A percentile compares a stretch with the other conserved stretches of the same genome.
Evolutionary conservation across 2,888 invertebrate genomes (phyloP).

Genomic region (Trachelus tabidus): DNA sequence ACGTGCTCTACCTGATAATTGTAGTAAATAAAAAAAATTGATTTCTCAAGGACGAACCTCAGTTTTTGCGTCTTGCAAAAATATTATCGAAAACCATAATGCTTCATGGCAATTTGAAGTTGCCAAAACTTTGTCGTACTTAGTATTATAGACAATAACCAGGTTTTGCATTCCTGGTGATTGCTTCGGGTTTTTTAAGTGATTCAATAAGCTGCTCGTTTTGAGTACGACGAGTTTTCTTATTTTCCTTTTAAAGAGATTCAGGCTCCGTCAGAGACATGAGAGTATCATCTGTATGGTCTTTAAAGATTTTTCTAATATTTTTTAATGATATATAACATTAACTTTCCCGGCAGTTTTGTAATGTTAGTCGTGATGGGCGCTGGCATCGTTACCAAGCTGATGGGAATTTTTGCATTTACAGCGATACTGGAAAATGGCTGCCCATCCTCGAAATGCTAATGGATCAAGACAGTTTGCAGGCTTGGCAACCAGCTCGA

Average conservation of each 20-base stretch:
- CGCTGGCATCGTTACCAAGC: background rate
- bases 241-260: background rate
- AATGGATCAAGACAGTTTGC: constrained; percentile 47
- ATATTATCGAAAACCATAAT: too few relatives aligned
- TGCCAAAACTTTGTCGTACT: background rate
- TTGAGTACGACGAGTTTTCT: background rate
- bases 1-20: background rate
- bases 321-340: background rate
- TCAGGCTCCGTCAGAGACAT: background rate
- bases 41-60: background rate
- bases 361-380: background rate
- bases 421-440: background rate
- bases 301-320: background rate
- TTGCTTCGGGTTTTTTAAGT: too few relatives aligned
- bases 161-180: background rate
- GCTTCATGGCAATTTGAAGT: background rate
- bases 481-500: constrained; percentile 23
- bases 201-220: background rate
- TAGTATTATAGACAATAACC: background rate
- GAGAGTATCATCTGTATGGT: background rate
- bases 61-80: background rate
- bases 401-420: background rate
- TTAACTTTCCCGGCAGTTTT: background rate
- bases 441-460: constrained; percentile 18
- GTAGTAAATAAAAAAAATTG: background rate